These are phyloP conservation scores for Laticauda laticaudata DNA, from an alignment of 2,113 vertebrate genomes.

Conservation along the genomic window DNA sequence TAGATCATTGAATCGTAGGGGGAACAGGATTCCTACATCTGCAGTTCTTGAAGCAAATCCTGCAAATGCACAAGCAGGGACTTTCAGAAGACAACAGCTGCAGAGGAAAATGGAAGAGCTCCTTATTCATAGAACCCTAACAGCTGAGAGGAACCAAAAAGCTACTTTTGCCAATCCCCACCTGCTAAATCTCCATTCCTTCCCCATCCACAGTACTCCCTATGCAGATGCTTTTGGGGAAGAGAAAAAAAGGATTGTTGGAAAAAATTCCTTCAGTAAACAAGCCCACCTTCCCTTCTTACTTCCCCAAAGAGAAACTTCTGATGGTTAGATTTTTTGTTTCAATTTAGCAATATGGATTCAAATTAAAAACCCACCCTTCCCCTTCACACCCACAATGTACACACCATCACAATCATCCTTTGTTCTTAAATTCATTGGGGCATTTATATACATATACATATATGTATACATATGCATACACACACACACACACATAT, in stretches of 20 bases:
- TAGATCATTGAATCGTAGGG: conserved; percentile 9
- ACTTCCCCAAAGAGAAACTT: neutral
- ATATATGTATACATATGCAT: no score
- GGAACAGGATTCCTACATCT: neutral
- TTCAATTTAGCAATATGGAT: neutral
- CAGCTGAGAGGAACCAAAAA: neutral
- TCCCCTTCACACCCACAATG: neutral
- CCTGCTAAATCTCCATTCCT: neutral
- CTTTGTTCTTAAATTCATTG: neutral
- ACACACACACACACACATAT: no score
- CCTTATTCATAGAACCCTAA: neutral
- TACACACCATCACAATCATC: neutral
- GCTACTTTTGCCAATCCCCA: neutral
- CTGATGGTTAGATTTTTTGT: neutral
- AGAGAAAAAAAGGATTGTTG: neutral
- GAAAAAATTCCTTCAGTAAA: neutral
- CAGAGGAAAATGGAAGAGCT: neutral
- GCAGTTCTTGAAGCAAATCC: conserved; percentile 11
- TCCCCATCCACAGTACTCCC: neutral
- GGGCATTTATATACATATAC: neutral
- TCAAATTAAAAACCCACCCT: neutral
- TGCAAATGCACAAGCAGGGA: neutral
- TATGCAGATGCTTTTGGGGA: neutral
- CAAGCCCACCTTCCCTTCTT: neutral
- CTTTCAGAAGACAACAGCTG: conserved; percentile 2